A percentile compares a stretch with the other conserved stretches of the same genome.
Conservation (phyloP, 2,888 invertebrate genomes). For the Tholera decimalis region DNA sequence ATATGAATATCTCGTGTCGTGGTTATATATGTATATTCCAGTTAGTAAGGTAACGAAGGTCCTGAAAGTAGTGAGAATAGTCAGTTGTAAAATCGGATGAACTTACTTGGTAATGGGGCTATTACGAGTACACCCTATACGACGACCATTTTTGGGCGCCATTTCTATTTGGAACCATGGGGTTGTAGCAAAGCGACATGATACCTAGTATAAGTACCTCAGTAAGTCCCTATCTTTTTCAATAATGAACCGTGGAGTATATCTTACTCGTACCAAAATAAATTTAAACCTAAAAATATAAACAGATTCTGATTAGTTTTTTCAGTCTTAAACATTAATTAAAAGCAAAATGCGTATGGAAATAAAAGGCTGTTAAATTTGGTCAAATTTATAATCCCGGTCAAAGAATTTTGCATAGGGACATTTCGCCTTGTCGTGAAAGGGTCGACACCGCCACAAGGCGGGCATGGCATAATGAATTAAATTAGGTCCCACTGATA, state of each 20-base stretch:
- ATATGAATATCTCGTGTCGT: no score
- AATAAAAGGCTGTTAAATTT: slow-evolving; percentile 71
- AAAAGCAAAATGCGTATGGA: slow-evolving; percentile 58
- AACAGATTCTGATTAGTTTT: slow-evolving; percentile 47
- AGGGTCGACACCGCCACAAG: slow-evolving; percentile 85
- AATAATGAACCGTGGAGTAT: not conserved
- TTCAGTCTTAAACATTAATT: slow-evolving; percentile 56
- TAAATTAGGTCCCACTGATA: slow-evolving; percentile 89
- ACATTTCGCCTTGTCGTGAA: slow-evolving; percentile 79
- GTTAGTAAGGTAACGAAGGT: not conserved
- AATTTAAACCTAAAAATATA: slow-evolving; percentile 22
- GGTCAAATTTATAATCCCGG: slow-evolving; percentile 76
- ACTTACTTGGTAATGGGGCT: no score
- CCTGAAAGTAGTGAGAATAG: not conserved
- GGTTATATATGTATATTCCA: no score
- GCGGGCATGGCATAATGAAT: slow-evolving; percentile 86
- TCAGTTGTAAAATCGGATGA: not conserved
- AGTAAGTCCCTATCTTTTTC: not conserved
- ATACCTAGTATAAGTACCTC: no score
- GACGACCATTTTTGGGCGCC: no score
- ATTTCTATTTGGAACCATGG: no score
- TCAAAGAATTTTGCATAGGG: slow-evolving; percentile 85
- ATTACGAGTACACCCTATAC: no score
- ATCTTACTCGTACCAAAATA: slow-evolving; percentile 6
- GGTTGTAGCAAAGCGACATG: no score